Base-by-base conservation (phyloP, 1,140 invertebrate species). In the Drosophila pseudoobscura region DNA sequence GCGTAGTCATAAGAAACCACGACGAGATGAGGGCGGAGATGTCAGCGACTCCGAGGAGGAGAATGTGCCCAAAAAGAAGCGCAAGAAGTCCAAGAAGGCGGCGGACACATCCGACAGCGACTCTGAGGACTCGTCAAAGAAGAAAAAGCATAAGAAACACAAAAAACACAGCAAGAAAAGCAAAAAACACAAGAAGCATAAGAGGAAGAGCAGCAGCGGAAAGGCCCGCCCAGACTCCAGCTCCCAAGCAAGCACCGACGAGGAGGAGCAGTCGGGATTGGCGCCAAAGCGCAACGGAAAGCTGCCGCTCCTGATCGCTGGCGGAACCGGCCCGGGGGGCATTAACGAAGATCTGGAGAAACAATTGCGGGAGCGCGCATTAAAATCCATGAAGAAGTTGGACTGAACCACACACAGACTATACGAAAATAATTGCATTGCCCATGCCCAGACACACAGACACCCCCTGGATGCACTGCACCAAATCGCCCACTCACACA, bases 291-390 rank as follows among this genome's bases (percentile, higher is more conserved):
- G 84, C 5, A 88, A 88, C 24, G 83, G 79, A 9, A 88, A 88
- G 31, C 45, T 88, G 35, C 63, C 78, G 35, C 29, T 96, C 94
- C 24, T 91, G 87, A 94, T 95, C 46, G 94, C 94, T 17, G 91
- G 92, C 13, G 90, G 66, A 2, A 49, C 89, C 78, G 95, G 95
- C 49, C 44, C 63, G 3, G 95, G 94, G 17, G 85, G 91, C 39
- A 91, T 94, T 46, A 95, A 94, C 80, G 96, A 97, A 80, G 96
- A 97, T 92, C 92, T 96, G 57, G 97, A 97, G 89, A 96, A 96
- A 87, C 96, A 96, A 92, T 93, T 98, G 69, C 93, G 97, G n/a
- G 96, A 97, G 91, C 95, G 96, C 77, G 97, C 97, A 35, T 92
- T 98, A 11, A 94, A 94, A 75, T 94, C 93, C 2, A 94, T 94